Percentiles rank a stretch among this genome's conserved stretches.
phyloP scores from a whole-genome alignment of 2,113 vertebrate genomes.

The Lepisosteus oculatus region DNA sequence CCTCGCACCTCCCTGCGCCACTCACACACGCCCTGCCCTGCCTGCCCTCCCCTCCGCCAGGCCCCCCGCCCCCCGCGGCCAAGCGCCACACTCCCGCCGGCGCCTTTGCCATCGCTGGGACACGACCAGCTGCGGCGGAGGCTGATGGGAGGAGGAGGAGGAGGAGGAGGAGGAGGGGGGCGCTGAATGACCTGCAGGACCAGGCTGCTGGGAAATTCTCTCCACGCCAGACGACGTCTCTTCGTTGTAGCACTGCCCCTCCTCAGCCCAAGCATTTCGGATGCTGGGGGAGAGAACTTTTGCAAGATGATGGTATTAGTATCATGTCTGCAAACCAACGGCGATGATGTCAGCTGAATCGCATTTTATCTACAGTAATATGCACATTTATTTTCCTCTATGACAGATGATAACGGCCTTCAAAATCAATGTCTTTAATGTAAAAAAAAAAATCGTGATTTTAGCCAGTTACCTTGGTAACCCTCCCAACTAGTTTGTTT shows the following conservation, averaged over 20 bases:
- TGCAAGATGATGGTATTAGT: too few relatives aligned
- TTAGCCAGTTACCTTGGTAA: too few relatives aligned
- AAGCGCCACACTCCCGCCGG: conserved; percentile 5
- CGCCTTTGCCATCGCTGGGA: neutral
- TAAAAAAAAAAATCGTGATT: too few relatives aligned
- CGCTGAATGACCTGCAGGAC: neutral
- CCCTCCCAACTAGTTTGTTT: too few relatives aligned
- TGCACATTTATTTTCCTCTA: too few relatives aligned
- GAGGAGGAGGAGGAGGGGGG: neutral
- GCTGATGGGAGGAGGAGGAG: neutral
- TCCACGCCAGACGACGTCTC: neutral
- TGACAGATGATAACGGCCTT: too few relatives aligned
- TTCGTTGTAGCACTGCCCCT: neutral
- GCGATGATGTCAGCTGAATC: too few relatives aligned
- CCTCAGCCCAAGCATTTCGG: neutral
- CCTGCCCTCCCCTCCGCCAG: conserved; percentile 19
- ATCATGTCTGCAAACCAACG: too few relatives aligned
- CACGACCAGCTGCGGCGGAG: neutral
- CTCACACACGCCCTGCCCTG: conserved; percentile 15
- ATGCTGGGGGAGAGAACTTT: too few relatives aligned
- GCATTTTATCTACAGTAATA: too few relatives aligned
- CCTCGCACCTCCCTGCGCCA: conserved; percentile 5
- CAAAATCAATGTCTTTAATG: too few relatives aligned
- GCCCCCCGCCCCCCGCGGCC: conserved; percentile 9
- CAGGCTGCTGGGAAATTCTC: neutral